Conservation (phyloP, 2,888 invertebrate genomes). For the Agelastica alni region DNA sequence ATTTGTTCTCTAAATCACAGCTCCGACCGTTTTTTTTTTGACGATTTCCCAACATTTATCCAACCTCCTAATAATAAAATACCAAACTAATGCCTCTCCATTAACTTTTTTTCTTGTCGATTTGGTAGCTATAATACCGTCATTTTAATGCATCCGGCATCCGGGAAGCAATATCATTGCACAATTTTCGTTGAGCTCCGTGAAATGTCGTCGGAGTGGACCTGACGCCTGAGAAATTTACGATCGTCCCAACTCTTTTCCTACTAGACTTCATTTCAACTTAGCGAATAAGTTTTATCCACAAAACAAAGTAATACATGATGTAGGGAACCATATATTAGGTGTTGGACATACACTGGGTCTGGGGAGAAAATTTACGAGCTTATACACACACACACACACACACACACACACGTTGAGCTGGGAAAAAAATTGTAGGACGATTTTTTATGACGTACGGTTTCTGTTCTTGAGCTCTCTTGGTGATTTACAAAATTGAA, state of each 20-base stretch:
- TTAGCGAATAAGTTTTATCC: slow-evolving; percentile 49
- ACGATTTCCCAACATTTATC: neutral
- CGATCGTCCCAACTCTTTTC: slow-evolving; percentile 47
- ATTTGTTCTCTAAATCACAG: neutral
- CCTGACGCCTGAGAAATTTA: slow-evolving; percentile 53
- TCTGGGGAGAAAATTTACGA: slow-evolving; percentile 40
- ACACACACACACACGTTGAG: slow-evolving; percentile 8
- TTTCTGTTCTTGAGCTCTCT: slow-evolving; percentile 8
- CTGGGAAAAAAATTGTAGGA: slow-evolving; percentile 10
- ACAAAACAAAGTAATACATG: slow-evolving; percentile 52
- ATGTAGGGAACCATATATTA: slow-evolving; percentile 48
- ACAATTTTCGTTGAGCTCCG: slow-evolving; percentile 22
- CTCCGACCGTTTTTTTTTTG: neutral
- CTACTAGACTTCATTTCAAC: slow-evolving; percentile 49
- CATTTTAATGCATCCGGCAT: slow-evolving; percentile 23
- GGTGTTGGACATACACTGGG: slow-evolving; percentile 40
- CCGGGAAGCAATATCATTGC: slow-evolving; percentile 19
- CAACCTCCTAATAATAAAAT: slow-evolving; percentile 5
- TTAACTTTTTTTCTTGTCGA: slow-evolving; percentile 11
- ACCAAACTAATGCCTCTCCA: slow-evolving; percentile 9
- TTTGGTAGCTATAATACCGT: slow-evolving; percentile 14
- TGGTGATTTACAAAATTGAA: slow-evolving; percentile 1
- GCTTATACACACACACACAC: no score
- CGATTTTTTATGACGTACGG: slow-evolving; percentile 6
- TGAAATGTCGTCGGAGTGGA: slow-evolving; percentile 47